Evolutionary conservation across 1,140 invertebrate genomes (phyloP).

Genomic region (Matsumurasca onukii): DNA sequence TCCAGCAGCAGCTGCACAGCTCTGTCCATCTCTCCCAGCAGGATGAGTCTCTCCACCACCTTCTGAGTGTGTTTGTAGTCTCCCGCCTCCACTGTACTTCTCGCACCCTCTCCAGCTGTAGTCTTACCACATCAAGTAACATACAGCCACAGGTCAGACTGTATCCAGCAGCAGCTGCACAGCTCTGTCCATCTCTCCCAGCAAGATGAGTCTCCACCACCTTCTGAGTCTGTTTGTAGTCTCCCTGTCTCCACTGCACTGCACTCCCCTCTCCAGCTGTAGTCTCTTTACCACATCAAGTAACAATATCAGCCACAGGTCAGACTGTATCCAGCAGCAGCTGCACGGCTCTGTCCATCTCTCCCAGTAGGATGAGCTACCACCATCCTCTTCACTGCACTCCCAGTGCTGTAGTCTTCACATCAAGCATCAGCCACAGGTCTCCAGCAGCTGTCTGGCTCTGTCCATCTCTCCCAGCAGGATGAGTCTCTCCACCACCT

Average conservation of each 20-base stretch:
- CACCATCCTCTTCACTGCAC: too few relatives aligned
- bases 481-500: constrained; percentile 57
- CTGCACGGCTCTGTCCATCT: constrained; percentile 60
- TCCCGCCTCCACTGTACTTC: constrained; percentile 57
- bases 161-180: constrained; percentile 61
- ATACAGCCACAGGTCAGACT: constrained; percentile 59
- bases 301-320: background rate
- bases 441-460: constrained; percentile 62
- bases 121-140: constrained; percentile 41
- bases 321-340: constrained; percentile 63
- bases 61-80: constrained; percentile 52
- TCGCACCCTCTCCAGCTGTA: constrained; percentile 54
- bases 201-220: constrained; percentile 58
- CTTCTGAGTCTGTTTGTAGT: constrained; percentile 51
- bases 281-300: constrained; percentile 47
- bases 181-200: constrained; percentile 58
- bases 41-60: constrained; percentile 56
- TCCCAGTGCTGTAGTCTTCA: too few relatives aligned
- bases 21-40: constrained; percentile 58
- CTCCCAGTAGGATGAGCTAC: constrained; percentile 57
- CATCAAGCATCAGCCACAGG: too few relatives aligned
- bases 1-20: constrained; percentile 51
- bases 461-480: constrained; percentile 58
- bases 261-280: constrained; percentile 54
- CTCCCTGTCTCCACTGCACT: constrained; percentile 57